Conservation (phyloP, 1,140 invertebrate species). For the Phymorhynchus buccinoides region DNA sequence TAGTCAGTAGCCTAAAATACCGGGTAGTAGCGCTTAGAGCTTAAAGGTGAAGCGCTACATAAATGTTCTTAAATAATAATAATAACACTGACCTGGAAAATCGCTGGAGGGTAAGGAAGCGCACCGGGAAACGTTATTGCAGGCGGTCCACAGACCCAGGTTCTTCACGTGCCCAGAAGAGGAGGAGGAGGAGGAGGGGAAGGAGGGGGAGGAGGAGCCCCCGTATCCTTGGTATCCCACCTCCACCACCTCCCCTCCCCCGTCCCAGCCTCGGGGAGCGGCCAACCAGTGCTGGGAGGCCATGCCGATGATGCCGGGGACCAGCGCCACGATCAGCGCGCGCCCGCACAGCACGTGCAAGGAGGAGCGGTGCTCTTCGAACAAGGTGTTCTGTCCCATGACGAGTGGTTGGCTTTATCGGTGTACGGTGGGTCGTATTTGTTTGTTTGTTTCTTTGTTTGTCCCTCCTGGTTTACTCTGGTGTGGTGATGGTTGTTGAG, state of each 20-base stretch:
- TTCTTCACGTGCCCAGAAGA: background rate
- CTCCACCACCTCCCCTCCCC: background rate
- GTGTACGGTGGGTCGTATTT: no score
- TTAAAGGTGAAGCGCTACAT: no score
- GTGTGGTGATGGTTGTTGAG: no score
- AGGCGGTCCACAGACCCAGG: background rate
- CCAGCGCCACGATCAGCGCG: background rate
- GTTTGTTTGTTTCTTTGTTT: no score
- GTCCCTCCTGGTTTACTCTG: no score
- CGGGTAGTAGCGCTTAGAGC: no score
- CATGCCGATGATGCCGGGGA: background rate
- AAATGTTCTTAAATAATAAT: no score
- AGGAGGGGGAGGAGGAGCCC: no score
- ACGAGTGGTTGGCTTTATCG: no score
- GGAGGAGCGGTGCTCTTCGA: background rate
- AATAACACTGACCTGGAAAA: background rate
- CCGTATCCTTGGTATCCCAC: no score
- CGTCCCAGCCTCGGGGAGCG: background rate
- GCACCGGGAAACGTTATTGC: background rate
- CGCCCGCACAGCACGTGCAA: background rate
- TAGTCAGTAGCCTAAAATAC: no score
- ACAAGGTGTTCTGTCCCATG: background rate
- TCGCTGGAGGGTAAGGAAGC: background rate
- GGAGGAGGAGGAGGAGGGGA: no score
- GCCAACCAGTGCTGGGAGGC: background rate